phyloP scores from a whole-genome alignment of 2,888 invertebrate genomes.

The Myopa tessellatipennis region DNA sequence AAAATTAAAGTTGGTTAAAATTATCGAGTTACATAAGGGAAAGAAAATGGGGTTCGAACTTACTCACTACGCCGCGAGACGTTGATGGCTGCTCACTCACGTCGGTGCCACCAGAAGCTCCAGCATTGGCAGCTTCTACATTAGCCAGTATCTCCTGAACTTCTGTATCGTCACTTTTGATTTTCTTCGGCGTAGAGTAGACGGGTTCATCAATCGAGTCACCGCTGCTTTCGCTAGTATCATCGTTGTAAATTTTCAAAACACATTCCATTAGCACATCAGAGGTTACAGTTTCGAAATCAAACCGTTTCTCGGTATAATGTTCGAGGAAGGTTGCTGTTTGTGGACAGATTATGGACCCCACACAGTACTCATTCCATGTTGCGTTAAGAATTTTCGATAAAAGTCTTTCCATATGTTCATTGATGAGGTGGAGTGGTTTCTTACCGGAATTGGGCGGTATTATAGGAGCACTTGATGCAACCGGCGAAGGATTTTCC shows the following conservation, averaged over 20 bases:
- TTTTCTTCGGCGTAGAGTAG: conserved; percentile 68
- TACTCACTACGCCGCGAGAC: conserved; percentile 49
- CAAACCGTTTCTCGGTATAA: conserved; percentile 67
- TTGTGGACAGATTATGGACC: conserved; percentile 72
- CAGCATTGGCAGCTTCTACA: conserved; percentile 52
- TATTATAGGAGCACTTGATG: conserved; percentile 21
- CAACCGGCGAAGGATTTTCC: conserved; percentile 48
- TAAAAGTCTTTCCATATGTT: conserved; percentile 71
- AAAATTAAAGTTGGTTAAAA: neutral
- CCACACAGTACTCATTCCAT: conserved; percentile 75
- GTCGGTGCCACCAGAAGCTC: conserved; percentile 27
- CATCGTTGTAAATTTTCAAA: conserved; percentile 67
- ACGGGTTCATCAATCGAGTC: conserved; percentile 37
- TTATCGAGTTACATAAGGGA: neutral
- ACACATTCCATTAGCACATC: conserved; percentile 71
- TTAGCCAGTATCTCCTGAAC: conserved; percentile 65
- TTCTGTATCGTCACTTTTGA: conserved; percentile 68
- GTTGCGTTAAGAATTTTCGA: conserved; percentile 79
- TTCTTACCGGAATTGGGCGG: conserved; percentile 37
- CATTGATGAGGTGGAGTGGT: conserved; percentile 60
- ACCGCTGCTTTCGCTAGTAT: conserved; percentile 45
- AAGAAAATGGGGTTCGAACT: conserved; percentile 13
- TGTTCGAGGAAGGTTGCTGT: conserved; percentile 72
- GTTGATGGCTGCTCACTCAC: conserved; percentile 52
- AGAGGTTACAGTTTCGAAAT: conserved; percentile 71